Evolutionary conservation across 2,888 invertebrate genomes (phyloP).

Genomic region (Esperia sulphurella): DNA sequence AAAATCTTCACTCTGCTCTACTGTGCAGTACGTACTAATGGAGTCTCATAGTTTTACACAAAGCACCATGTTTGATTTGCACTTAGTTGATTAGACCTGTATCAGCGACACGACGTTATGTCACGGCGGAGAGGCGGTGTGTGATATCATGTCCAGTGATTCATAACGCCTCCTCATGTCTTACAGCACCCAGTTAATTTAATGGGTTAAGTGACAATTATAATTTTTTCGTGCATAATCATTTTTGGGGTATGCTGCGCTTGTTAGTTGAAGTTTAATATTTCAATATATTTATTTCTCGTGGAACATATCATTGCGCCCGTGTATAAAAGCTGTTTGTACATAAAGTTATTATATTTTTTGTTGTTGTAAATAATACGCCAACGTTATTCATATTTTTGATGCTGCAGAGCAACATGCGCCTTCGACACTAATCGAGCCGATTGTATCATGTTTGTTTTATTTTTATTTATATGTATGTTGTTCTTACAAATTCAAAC

Average conservation of each 20-base stretch:
- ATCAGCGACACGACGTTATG: conserved; percentile 48
- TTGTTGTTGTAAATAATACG: too few species aligned
- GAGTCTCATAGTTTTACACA: background rate
- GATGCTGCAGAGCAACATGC: too few species aligned
- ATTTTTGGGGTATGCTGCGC: conserved; percentile 12
- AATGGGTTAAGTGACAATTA: conserved; percentile 68
- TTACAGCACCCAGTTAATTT: conserved; percentile 35
- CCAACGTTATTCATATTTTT: too few species aligned
- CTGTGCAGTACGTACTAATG: background rate
- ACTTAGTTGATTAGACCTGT: conserved; percentile 55
- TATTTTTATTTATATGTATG: too few species aligned
- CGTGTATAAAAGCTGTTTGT: too few species aligned
- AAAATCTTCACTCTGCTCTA: background rate
- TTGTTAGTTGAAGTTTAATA: conserved; percentile 5
- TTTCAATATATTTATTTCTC: too few species aligned
- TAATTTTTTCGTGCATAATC: conserved; percentile 32
- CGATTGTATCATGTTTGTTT: too few species aligned
- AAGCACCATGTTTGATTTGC: conserved; percentile 52
- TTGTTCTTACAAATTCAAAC: too few species aligned
- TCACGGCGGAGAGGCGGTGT: conserved; percentile 42
- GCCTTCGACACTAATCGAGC: too few species aligned
- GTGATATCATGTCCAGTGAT: conserved; percentile 69
- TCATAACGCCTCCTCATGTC: conserved; percentile 38
- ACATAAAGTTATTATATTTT: too few species aligned
- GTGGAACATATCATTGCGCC: too few species aligned